Evolutionary conservation across 2,797 vertebrate species (phyloP).

Genomic region (Urocyon cinereoargenteus): DNA sequence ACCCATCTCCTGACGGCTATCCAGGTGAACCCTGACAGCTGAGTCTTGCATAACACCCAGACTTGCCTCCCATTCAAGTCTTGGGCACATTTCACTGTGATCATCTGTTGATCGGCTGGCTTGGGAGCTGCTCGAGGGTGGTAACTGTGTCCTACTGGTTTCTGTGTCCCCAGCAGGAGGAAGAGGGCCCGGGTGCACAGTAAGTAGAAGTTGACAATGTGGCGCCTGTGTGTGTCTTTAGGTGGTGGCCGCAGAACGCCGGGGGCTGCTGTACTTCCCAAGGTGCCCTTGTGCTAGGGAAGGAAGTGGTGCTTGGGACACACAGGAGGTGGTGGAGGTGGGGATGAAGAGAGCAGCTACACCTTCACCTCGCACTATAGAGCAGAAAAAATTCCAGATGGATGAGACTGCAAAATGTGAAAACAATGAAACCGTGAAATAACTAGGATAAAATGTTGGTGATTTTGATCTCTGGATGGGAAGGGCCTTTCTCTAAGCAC

Average conservation of each 20-base stretch:
- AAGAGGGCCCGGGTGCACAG: accelerated
- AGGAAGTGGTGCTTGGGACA: not conserved
- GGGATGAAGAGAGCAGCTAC: not conserved
- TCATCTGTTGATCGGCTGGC: not conserved
- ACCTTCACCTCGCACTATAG: not conserved
- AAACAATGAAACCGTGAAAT: slow-evolving; percentile 43
- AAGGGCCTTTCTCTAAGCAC: not conserved
- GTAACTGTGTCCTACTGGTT: not conserved
- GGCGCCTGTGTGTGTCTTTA: not conserved
- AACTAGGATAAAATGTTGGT: not conserved
- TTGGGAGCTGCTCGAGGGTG: not conserved
- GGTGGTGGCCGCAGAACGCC: not conserved
- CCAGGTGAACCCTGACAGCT: not conserved
- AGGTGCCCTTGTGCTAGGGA: not conserved
- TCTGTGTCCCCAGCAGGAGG: not conserved
- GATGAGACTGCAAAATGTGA: not conserved
- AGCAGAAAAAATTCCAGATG: slow-evolving; percentile 38
- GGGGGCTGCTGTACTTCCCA: not conserved
- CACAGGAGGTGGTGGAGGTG: accelerated
- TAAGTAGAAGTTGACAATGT: not conserved
- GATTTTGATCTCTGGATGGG: slow-evolving; percentile 51
- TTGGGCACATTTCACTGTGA: no score
- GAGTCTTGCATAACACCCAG: not conserved
- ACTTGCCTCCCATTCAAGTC: not conserved
- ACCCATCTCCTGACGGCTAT: not conserved